phyloP scores from a whole-genome alignment of 2,113 vertebrate species.

The Turnix velox region DNA sequence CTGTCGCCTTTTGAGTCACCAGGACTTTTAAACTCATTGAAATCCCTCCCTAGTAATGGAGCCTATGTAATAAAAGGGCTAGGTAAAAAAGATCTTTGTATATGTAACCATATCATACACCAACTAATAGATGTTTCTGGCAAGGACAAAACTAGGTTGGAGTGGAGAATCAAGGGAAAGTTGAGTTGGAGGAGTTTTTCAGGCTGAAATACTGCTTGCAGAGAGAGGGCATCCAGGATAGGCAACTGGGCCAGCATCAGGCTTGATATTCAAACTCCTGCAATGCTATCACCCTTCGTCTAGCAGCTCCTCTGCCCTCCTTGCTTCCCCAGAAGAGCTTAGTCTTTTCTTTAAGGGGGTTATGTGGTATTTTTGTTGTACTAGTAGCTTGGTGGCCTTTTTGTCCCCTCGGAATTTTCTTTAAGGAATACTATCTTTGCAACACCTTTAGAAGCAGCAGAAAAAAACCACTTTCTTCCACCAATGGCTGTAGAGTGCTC shows the following conservation, averaged over 20 bases:
- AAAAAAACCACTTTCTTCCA: not conserved
- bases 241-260: not conserved
- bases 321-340: not conserved
- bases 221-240: not conserved
- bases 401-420: not conserved
- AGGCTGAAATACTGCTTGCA: not conserved
- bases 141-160: conserved; percentile 7
- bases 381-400: not conserved
- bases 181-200: not conserved
- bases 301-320: not conserved
- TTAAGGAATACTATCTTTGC: not conserved
- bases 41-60: conserved; percentile 64
- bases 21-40: conserved; percentile 66
- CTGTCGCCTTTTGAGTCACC: conserved; percentile 58
- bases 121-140: conserved; percentile 1
- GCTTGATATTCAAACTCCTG: not conserved
- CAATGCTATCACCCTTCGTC: not conserved
- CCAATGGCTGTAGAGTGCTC: not conserved
- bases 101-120: conserved; percentile 62
- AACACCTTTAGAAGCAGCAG: not conserved
- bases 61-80: conserved; percentile 74
- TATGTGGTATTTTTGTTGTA: not conserved
- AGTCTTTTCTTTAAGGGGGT: not conserved
- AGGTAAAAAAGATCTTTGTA: conserved; percentile 68
- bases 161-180: not conserved